These are phyloP conservation scores for Acanthosepion pharaonis DNA, from an alignment of 2,888 invertebrate genomes.

Conservation along the genomic window DNA sequence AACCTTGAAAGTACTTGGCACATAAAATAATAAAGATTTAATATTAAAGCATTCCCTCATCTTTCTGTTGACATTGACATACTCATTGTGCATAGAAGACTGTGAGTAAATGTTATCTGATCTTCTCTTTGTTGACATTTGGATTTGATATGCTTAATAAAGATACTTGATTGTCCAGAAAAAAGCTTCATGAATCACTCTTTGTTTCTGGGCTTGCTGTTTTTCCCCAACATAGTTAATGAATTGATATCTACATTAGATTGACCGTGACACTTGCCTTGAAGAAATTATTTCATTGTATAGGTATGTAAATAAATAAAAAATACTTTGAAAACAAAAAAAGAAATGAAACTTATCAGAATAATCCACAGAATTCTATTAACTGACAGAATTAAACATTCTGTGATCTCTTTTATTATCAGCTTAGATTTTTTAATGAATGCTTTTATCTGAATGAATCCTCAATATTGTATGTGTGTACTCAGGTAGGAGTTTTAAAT, in stretches of 20 bases:
- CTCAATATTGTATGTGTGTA: background rate
- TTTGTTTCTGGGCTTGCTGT: background rate
- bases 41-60: too few species aligned
- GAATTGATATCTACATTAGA: background rate
- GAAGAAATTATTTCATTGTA: background rate
- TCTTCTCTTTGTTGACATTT: too few species aligned
- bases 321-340: background rate
- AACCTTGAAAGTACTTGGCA: too few species aligned
- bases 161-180: background rate
- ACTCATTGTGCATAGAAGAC: too few species aligned
- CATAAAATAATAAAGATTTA: too few species aligned
- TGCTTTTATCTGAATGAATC: too few species aligned
- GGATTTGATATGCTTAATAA: background rate
- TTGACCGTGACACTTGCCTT: background rate
- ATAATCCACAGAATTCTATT: too few species aligned
- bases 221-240: background rate
- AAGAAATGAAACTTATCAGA: too few species aligned
- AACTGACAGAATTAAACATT: too few species aligned
- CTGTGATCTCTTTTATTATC: background rate
- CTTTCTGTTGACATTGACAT: too few species aligned
- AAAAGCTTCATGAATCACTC: background rate
- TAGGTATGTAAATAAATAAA: background rate
- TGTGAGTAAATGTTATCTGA: too few species aligned
- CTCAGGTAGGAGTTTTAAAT: background rate
- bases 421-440: background rate